Base-by-base conservation (phyloP, 2,113 vertebrate species). In the Petrocephalus microphthalmus region DNA sequence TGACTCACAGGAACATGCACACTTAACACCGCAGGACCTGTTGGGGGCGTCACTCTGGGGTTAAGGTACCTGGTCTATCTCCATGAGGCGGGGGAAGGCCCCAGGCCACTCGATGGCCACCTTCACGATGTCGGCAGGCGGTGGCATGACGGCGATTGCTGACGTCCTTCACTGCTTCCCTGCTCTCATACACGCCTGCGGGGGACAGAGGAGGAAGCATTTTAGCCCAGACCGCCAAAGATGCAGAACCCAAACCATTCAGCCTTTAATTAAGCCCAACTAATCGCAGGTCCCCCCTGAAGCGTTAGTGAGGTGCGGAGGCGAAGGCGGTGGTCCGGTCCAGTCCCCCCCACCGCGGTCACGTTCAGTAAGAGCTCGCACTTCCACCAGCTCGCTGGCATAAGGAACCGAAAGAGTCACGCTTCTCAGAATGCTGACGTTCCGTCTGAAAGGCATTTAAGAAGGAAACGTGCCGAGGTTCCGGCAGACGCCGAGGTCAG, bases 81-180 rank as follows among this genome's bases (percentile, higher is more conserved):
- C 98, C 97, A 99, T 99, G 91, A 99, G 96, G 81, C 98, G 98
- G 89, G 98, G 98, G 93, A 96, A 99, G 89, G 97, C 97, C 56
- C 97, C 97, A 0, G 98, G 98, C 97, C 98, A 99, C 92, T 99
- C 96, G 29, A 99, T 99, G 90, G 98, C 98, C 95, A 99, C 98
- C 95, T 99, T 99, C 92, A 99, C 97, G 89, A 96, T 97, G 93
- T 99, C 98, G 57, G 96, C 96, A 0, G 98, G 98, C 0, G 97
- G 98, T 5, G 98, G 98, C 98, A 99, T 99, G 92, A 95, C 86
- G 85, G 45, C 51, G 22, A 49, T 60, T 10, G 82, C 88, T 87
- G 86, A 86, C 88, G 91, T 90, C 93, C 91, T 92, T 94, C 91
- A 93, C 93, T 90, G 92, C 90, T 84, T 54, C 3, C 87, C 85